phyloP scores from a whole-genome alignment of 2,113 vertebrate species.

The Pyxicephalus adspersus region DNA sequence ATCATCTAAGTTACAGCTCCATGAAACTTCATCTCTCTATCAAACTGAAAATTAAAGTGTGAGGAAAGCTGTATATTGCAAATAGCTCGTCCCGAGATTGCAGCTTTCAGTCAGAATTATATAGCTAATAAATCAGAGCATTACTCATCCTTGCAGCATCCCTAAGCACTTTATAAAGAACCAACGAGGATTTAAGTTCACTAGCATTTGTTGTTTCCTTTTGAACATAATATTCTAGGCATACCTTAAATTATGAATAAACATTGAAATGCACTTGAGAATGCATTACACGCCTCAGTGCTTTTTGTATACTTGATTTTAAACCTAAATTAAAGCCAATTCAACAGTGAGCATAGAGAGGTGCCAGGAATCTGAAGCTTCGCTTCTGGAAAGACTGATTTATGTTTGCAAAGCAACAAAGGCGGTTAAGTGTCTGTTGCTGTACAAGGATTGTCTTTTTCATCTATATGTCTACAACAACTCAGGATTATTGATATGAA shows the following conservation, averaged over 20 bases:
- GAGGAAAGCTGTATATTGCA: neutral
- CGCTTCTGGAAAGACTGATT: constrained; percentile 3
- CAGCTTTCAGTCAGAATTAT: constrained; percentile 7
- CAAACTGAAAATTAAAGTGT: neutral
- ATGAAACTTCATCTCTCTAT: neutral
- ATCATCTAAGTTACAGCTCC: constrained; percentile 2
- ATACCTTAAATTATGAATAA: constrained; percentile 49
- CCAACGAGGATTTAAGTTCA: neutral
- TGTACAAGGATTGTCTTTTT: neutral
- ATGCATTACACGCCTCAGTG: constrained; percentile 32
- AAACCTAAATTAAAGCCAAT: constrained; percentile 29
- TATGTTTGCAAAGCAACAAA: constrained; percentile 26
- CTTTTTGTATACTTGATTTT: constrained; percentile 2
- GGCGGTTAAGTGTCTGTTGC: neutral
- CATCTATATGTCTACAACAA: neutral
- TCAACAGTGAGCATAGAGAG: neutral
- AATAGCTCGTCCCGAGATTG: neutral
- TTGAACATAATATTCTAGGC: constrained; percentile 19
- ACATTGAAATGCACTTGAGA: constrained; percentile 32
- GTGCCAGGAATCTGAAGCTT: constrained; percentile 28
- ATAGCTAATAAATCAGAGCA: constrained; percentile 4
- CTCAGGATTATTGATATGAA: neutral
- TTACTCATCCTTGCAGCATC: neutral
- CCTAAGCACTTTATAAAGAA: neutral
- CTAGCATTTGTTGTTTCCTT: constrained; percentile 31